These are phyloP conservation scores for Tinea pellionella DNA, from an alignment of 2,888 invertebrate genomes.

Conservation along the genomic window DNA sequence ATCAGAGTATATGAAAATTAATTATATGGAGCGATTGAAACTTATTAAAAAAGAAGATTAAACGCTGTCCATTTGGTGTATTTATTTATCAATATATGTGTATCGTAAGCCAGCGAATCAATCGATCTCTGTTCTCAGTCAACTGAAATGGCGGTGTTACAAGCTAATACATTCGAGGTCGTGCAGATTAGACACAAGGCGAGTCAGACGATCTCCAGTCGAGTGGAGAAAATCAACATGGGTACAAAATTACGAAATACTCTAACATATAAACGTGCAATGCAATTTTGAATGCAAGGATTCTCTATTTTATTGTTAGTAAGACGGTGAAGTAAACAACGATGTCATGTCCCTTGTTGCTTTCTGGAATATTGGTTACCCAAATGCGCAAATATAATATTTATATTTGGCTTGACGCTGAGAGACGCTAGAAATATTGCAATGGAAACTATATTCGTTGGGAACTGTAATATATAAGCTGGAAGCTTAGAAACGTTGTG, in stretches of 20 bases:
- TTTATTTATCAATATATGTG: background rate
- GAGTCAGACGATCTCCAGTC: too few species aligned
- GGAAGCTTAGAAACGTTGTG: background rate
- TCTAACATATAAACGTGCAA: background rate
- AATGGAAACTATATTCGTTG: background rate
- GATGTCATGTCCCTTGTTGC: background rate
- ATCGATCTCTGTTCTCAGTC: background rate
- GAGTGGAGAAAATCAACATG: background rate
- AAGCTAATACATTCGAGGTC: background rate
- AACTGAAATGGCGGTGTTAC: background rate
- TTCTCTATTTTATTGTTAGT: background rate
- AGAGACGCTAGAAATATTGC: background rate
- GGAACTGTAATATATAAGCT: too few species aligned
- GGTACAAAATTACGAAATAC: too few species aligned
- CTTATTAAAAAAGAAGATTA: too few species aligned
- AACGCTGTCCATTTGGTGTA: background rate
- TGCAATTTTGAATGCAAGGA: background rate
- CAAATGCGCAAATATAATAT: background rate
- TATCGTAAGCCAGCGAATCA: background rate
- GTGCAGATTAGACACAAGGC: background rate
- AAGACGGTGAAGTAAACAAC: background rate
- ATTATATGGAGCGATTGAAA: too few species aligned
- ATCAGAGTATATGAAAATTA: too few species aligned
- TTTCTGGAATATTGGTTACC: background rate
- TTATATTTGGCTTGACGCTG: background rate